phyloP scores from a whole-genome alignment of 2,113 vertebrate species.

The Mungos mungo region DNA sequence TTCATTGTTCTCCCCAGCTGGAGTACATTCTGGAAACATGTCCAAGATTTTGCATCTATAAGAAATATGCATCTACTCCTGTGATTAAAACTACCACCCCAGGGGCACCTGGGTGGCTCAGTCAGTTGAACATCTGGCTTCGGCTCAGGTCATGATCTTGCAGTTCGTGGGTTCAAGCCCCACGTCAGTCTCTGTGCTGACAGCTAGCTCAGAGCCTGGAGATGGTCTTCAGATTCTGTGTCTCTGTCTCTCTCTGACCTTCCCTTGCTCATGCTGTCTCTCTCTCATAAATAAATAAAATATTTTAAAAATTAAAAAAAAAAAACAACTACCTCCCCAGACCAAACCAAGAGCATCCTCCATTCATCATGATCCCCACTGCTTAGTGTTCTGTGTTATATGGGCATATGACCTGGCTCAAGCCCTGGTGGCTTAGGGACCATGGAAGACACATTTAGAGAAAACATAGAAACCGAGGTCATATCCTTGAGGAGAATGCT shows the following conservation, averaged over 20 bases:
- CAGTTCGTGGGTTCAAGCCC: too few relatives aligned
- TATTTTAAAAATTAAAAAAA: too few relatives aligned
- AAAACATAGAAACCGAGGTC: neutral
- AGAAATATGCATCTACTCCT: neutral
- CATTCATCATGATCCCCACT: neutral
- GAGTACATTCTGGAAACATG: neutral
- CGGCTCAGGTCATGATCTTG: too few relatives aligned
- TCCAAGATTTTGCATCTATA: neutral
- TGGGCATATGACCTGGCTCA: neutral
- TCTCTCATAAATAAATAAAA: too few relatives aligned
- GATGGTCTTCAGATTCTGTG: too few relatives aligned
- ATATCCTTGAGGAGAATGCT: neutral
- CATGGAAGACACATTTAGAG: neutral
- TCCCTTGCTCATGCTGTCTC: too few relatives aligned
- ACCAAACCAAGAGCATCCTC: neutral
- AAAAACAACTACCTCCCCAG: neutral
- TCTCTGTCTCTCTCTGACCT: too few relatives aligned
- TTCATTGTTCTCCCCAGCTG: neutral
- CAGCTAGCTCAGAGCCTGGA: too few relatives aligned
- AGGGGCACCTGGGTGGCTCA: neutral
- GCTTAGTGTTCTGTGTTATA: neutral
- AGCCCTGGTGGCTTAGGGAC: neutral
- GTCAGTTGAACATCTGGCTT: too few relatives aligned
- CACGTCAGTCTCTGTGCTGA: too few relatives aligned
- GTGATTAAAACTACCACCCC: neutral